Evolutionary conservation across 2,113 vertebrate species (phyloP).

Genomic region (human): GRCh38 chr1:213659501-213660000

Average conservation of each 20-base stretch:
- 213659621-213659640: not conserved
- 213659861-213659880: constrained; percentile 16
- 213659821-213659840: constrained; percentile 45
- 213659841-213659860: constrained; percentile 65
- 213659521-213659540: not conserved
- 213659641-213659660: not conserved
- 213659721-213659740: not conserved
- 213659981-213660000: constrained; percentile 71
- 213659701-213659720: constrained; percentile 26
- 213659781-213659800: not conserved
- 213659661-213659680: not conserved
- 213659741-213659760: not conserved
- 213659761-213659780: not conserved
- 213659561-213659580: not conserved
- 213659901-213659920: constrained; percentile 31
- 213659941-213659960: constrained; percentile 61
- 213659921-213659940: constrained; percentile 43
- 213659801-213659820: constrained; percentile 35
- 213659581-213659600: not conserved
- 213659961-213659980: not conserved
- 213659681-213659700: not conserved
- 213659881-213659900: constrained; percentile 24
- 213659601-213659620: not conserved
- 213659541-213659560: not conserved
- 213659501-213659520: not conserved